Conservation (phyloP, 2,888 invertebrate genomes). For the Keiferia lycopersicella region DNA sequence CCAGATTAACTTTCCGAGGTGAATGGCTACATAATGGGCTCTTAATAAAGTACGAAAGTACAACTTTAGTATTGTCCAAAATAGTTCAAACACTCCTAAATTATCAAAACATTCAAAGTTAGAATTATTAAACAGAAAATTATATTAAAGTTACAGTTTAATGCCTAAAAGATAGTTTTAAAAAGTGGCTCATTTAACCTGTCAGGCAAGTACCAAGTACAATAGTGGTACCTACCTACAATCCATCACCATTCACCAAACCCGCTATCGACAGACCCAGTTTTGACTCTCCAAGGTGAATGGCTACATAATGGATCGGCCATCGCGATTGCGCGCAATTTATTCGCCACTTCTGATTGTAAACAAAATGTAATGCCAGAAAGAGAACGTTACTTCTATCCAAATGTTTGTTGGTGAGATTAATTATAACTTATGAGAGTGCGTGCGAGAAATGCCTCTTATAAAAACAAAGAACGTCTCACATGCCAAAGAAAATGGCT, state of each 20-base stretch:
- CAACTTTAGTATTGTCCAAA: no score
- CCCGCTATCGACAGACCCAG: conserved; percentile 23
- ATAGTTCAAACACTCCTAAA: no score
- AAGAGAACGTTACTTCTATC: not conserved
- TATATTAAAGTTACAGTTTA: no score
- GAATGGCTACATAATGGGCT: no score
- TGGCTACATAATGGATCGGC: conserved; percentile 6
- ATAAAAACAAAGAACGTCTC: conserved; percentile 8
- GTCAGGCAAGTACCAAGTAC: no score
- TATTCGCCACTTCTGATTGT: conserved; percentile 2
- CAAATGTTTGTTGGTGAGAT: not conserved
- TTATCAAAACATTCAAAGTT: no score
- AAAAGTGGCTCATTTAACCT: no score
- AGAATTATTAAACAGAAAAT: no score
- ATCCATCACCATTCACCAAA: conserved; percentile 20
- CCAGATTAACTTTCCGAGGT: no score
- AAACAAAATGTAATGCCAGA: conserved; percentile 7
- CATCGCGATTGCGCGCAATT: conserved; percentile 16
- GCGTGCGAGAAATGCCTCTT: conserved; percentile 1
- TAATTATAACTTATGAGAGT: not conserved
- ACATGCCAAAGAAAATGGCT: not conserved
- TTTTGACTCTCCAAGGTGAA: conserved; percentile 19
- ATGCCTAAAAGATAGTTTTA: no score
- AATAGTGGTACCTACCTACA: not conserved
- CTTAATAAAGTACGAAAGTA: no score